Evolutionary conservation across 2,888 invertebrate genomes (phyloP), one percentile per base, ranked within the genome.

Genomic region (Macroteleia sp.): DNA sequence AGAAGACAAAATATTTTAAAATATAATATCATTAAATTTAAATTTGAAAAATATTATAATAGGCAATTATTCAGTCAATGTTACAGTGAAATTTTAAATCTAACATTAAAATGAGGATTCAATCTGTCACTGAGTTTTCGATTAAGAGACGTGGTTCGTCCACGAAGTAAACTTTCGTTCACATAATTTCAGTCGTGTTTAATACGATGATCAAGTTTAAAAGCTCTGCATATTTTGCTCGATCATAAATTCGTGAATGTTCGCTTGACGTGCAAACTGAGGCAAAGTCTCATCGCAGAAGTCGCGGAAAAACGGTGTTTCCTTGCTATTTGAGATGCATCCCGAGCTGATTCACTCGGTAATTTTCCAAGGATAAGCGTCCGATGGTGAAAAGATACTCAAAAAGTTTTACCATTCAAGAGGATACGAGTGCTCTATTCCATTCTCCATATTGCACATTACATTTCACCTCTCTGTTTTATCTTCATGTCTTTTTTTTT

Each of bases 311-410:
- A 52, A 44, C 52, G 52, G 30, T 22, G 36, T 48, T 73, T 62
- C 9, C 34, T 39, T 28, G 14, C 54, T 42, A 52, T 59, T 74
- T 54, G 59, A 61, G 46, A 59, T 57, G 66, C 61, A 67, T 66
- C 22, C 19, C 42, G 39, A 42, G 42, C 19, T 19, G 59, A 74
- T 66, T 74, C 39, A 46, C 52, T 66, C 66, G 17, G 44, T 59
- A 54, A 66, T 74, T 66, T 66, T 61, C 44, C 57, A 36, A 66
- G 32, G 48, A 57, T 48, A 57, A 73, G 64, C 57, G 52, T 52
- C 36, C 50, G 41, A 34, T 52, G 34, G 57, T 48, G 48, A 52
- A 62, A 70, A 62, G 71, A n/a, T n/a, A n/a, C n/a, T 59, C 50
- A 56, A 52, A 62, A 74, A 66, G 22, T 74, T 74, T 59, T 30